Base-by-base conservation (phyloP, 2,888 invertebrate genomes). In the Smittia sp. region DNA sequence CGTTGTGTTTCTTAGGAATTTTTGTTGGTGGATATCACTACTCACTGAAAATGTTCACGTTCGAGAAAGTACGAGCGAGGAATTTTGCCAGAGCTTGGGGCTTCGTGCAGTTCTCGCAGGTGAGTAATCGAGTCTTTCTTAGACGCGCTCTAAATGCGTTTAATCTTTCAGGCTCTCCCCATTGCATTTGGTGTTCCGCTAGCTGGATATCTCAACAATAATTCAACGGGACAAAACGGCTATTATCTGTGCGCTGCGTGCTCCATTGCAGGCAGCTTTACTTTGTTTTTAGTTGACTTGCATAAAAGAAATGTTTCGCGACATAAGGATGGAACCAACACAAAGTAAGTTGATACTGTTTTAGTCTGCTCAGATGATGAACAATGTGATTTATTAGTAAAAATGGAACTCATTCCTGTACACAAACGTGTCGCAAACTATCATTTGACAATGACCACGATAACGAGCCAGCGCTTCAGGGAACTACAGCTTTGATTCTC, bases 21-120 rank as follows among this genome's bases (percentile, higher is more conserved):
- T 92, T 92, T 81, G 91, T 91, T 80, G 94, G 94, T 62, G 94
- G 93, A 3, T 94, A 93, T 83, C 91, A 91, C 81, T 94, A 94
- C 81, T 91, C 93, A 66, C 84, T 94, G 75, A 94, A 94, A 83
- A 92, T 94, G 89, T 94, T 93, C 83, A 92, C 92, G 0, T 93
- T 92, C 80, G 94, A 94, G 81, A 85, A 93, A 75, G 93, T 94
- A 25, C 85, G 93, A 70, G 92, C 93, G 1, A 85, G 93, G 75
- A 91, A 94, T 81, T 94, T 94, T 79, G 92, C 93, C 0, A 85
- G 93, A 73, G 93, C 93, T 0, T 94, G 94, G 94, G 92, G 93
- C 74, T 94, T 92, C 83, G 90, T 94, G 69, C 92, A 93, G 81
- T 92, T 91, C 80, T 91, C 92, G 11, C 94, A 94, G 81, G 91